Conservation (phyloP, 2,113 vertebrate genomes). For the Camelus dromedarius region DNA sequence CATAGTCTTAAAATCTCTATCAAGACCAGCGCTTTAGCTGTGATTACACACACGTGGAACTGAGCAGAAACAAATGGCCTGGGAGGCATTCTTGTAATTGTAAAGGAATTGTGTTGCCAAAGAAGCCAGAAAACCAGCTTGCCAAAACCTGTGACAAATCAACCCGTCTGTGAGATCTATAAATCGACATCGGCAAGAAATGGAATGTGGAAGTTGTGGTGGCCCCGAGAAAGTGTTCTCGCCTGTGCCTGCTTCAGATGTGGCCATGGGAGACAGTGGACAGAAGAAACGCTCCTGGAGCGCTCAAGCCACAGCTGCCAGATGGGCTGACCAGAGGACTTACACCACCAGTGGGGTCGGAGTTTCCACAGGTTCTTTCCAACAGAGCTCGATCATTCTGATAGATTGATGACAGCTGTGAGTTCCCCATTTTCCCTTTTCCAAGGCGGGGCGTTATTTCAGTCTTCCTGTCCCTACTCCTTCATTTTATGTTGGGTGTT, state of each 20-base stretch:
- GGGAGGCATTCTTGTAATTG: slow-evolving; percentile 41
- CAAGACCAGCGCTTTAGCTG: slow-evolving; percentile 33
- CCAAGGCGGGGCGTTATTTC: not conserved
- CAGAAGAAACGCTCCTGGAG: not conserved
- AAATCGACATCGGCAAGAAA: not conserved
- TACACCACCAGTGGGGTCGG: not conserved
- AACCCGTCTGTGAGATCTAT: not conserved
- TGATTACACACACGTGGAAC: slow-evolving; percentile 45
- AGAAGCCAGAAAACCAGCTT: not conserved
- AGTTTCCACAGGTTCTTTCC: not conserved
- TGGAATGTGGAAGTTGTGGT: not conserved
- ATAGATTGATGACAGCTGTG: not conserved
- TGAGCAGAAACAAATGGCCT: slow-evolving; percentile 50
- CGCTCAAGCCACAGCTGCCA: not conserved
- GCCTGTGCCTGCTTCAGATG: not conserved
- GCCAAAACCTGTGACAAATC: not conserved
- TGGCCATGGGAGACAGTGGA: not conserved
- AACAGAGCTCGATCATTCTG: not conserved
- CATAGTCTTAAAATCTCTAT: slow-evolving; percentile 1
- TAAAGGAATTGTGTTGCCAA: not conserved
- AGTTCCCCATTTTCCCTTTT: not conserved
- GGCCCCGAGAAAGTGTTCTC: not conserved
- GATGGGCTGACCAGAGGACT: not conserved
- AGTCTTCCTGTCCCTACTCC: not conserved
- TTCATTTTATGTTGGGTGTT: not conserved